Base-by-base conservation (phyloP, 2,888 invertebrate genomes). In the Tortricodes alternella region DNA sequence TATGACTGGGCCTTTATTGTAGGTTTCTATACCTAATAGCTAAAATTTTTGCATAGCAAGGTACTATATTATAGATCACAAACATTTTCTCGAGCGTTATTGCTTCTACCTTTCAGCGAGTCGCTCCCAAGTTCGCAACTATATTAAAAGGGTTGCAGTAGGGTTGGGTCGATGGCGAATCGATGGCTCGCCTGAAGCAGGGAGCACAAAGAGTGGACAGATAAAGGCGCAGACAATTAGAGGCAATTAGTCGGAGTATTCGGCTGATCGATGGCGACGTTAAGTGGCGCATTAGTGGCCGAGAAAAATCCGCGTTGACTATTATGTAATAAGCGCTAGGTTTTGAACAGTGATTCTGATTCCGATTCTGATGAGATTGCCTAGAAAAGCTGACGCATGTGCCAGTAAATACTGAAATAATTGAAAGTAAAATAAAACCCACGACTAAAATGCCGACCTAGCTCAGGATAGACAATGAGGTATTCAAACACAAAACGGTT, bases 221-320 rank as follows among this genome's bases (percentile, higher is more conserved):
- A 78, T 80, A 77, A 80, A 80, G 70, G 78, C 72, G 66, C 67
- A 82, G 83, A 83, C 81, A 83, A 85, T 80, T 61, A 70, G 53
- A 67, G 80, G 80, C 79, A 83, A 85, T 85, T 85, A 85, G 84
- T 71, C 67, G 46, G 66, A 75, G 70, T 73, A 78, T 76, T 78
- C 73, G 70, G 70, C 74, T 78, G 76, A 79, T 83, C 83, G 80
- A 82, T 82, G 70, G 70, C 35, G 60, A 49, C 68, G 74, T 67
- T 78, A 80, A 83, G 80, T 62, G 67, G 76, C 62, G 67, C 77
- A 80, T 79, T 78, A 78, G 71, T 73, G 73, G 61, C 63, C 74
- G 71, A 75, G 76, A 76, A 76, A 56, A 56, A 49, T 49, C 43
- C 21, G 24, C n/a, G 19, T 29, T 34, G 23, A 37, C 3, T 23